Evolutionary conservation across 2,113 vertebrate genomes (phyloP), one percentile per base, ranked within the genome.

Genomic region (Tylochromis polylepis): DNA sequence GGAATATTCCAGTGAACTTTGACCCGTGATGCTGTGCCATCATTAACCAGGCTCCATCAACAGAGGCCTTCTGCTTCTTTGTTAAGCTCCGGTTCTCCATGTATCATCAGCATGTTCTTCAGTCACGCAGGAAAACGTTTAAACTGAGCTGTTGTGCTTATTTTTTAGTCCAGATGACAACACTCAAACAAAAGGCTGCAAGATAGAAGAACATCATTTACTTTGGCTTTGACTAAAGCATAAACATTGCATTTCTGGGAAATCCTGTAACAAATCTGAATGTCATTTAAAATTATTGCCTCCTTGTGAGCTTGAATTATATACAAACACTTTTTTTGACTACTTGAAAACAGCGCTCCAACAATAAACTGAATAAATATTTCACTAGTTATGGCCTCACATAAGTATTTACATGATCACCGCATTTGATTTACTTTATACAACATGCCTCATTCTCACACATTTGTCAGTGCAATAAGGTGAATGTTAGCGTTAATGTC

Each of bases 1-100:
- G 6, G 67, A 91, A 92, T 85, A 87, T 91, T 90, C 89, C 53
- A 3, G 18, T 92, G 87, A 94, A 18, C 93, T 91, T 81, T 90
- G 91, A 91, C 91, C 92, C 5, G 1, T 83, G 82, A 36, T 78
- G 62, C 78, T 75, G 53, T 60, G 36, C 59, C 58, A 24, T n/a
- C 2, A 72, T 87, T 84, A 85, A 82, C 82, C 60, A 6, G 51
- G 38, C 86, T 88, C 83, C 60, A 56, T 90, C 92, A 89, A 79
- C 82, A 34, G 46, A 65, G 51, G 31, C 20, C 72, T 4, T 84
- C 85, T 78, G 88, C 84, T 86, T 22, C 84, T 78, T 62, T 29
- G 43, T 81, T 43, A 6, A 83, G 53, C 18, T 22, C 5, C 11
- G 36, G 67, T 77, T 65, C 60, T 79, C 62, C 80, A 81, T 87